Base-by-base conservation (phyloP, 2,113 vertebrate genomes). In the Ciconia stormi region DNA sequence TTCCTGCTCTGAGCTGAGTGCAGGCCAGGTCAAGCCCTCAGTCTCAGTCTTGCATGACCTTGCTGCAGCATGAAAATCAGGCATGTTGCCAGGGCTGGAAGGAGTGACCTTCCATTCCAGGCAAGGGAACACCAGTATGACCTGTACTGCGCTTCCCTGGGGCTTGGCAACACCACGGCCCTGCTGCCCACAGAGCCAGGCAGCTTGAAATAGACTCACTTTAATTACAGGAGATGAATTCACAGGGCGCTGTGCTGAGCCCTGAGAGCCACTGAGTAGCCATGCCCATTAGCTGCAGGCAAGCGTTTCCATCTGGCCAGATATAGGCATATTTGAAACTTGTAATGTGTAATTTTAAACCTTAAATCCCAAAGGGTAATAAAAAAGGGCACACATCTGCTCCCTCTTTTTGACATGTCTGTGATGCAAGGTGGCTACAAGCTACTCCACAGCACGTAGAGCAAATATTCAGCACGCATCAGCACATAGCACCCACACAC, bases 41-140 rank as follows among this genome's bases (percentile, higher is more conserved):
- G 61, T 27, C 74, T 16, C 49, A 15, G 38, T 4, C 56, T 4
- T 8, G 52, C 3, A 3, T 0, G 21, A 17, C 20, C 44, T 23
- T 2, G 26, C 70, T 21, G 76, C 55, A 53, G 50, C 40, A 47
- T 0, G 16, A 52, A 30, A 7, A 4, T 1, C 30, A 25, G 27
- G 36, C 29, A 16, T 1, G 3, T 0, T 2, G n/a, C 19, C 0
- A 3, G 36, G 38, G 44, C 82, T 36, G 44, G 52, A 16, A 20
- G 63, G 12, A 23, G 9, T 8, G 1, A 26, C 47, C 25, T 3
- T 52, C 29, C 27, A 17, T 16, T 11, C 14, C 78, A 44, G 49
- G 42, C 0, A 1, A 50, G 22, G 22, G 40, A 74, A 55, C n/a
- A 34, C 10, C 42, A 34, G 19, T 0, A 0, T 25, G 59, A 47